These are phyloP conservation scores for Esox niger DNA, from an alignment of 2,113 vertebrate species.

Conservation along the genomic window DNA sequence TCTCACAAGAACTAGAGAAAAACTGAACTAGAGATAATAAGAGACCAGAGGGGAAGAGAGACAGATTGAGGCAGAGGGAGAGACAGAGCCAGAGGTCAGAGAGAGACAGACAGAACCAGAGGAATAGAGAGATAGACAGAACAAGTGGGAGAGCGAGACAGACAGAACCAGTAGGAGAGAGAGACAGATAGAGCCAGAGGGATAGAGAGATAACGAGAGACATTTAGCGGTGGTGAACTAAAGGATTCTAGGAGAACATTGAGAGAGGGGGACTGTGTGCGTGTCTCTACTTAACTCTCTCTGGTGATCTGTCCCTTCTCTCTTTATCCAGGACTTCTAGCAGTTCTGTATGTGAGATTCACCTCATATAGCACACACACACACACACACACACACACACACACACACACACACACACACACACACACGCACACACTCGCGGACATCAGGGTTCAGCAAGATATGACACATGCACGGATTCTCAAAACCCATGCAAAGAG, in stretches of 20 bases:
- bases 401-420: too few relatives aligned
- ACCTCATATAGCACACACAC: slow-evolving; percentile 17
- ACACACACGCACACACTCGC: background rate
- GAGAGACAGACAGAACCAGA: background rate
- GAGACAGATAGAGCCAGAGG: too few relatives aligned
- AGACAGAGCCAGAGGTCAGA: background rate
- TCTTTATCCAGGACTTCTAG: slow-evolving; percentile 38
- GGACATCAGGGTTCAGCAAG: slow-evolving; percentile 1
- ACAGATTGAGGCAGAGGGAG: background rate
- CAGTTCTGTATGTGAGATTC: slow-evolving; percentile 26
- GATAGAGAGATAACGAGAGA: too few relatives aligned
- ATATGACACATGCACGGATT: slow-evolving; percentile 20
- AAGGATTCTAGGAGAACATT: background rate
- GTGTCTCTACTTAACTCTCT: slow-evolving; percentile 3
- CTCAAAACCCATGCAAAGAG: slow-evolving; percentile 9
- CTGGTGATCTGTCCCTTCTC: slow-evolving; percentile 21
- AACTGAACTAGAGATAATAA: background rate
- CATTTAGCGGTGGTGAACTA: background rate
- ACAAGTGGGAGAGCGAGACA: background rate
- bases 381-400: too few relatives aligned
- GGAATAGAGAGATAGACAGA: background rate
- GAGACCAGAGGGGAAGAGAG: background rate
- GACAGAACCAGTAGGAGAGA: background rate
- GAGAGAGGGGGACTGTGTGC: background rate
- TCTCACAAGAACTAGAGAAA: background rate